These are phyloP conservation scores for Cladopsammia gracilis DNA, from an alignment of 64 coral and sea anemone species.

Conservation along the genomic window DNA sequence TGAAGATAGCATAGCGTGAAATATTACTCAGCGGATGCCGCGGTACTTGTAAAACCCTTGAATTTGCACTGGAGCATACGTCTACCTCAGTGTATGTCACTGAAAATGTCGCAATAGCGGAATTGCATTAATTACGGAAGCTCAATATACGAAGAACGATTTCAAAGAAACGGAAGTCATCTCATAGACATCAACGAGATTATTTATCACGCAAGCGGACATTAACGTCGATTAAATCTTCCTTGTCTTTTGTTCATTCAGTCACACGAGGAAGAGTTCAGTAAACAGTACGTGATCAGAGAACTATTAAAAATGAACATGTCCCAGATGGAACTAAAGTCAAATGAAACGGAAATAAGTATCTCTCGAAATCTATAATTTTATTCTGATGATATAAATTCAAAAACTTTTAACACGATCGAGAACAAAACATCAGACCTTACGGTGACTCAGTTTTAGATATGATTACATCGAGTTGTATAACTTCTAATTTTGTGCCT, in stretches of 20 bases:
- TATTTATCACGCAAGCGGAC: conserved; percentile 8
- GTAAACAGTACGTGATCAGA: too few species aligned
- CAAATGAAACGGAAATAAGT: neutral
- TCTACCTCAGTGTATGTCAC: neutral
- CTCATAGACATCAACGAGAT: neutral
- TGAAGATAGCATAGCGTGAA: too few species aligned
- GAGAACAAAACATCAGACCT: neutral
- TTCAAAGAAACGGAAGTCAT: conserved; percentile 14
- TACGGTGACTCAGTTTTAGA: neutral
- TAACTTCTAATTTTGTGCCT: neutral
- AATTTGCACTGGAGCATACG: neutral
- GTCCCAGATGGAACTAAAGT: neutral
- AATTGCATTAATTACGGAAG: conserved; percentile 33
- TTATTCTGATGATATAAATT: too few species aligned
- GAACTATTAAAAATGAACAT: neutral
- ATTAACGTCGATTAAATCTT: neutral
- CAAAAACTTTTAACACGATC: neutral
- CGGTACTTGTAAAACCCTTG: too few species aligned
- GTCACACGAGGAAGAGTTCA: neutral
- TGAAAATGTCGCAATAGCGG: conserved; percentile 36
- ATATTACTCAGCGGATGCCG: too few species aligned
- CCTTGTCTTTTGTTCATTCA: neutral
- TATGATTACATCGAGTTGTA: neutral
- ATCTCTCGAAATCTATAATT: too few species aligned
- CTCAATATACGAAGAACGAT: neutral